Conservation (phyloP, 2,113 vertebrate genomes). For the Pionites leucogaster region DNA sequence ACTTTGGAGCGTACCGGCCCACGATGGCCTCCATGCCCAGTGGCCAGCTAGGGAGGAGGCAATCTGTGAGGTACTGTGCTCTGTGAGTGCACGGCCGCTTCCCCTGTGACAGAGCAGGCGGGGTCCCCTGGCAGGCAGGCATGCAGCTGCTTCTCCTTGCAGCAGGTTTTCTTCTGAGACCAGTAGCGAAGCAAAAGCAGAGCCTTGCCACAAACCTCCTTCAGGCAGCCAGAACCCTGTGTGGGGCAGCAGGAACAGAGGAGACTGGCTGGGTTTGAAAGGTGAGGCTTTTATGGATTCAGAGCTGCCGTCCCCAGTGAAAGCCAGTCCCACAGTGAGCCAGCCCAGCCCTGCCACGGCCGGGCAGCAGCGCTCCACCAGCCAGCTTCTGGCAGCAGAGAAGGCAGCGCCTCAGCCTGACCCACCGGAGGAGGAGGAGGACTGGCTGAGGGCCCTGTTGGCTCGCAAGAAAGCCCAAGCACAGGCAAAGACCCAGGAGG, state of each 20-base stretch:
- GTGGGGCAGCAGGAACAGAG: conserved; percentile 51
- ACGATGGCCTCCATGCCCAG: conserved; percentile 72
- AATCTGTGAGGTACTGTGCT: conserved; percentile 78
- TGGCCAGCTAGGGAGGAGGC: conserved; percentile 76
- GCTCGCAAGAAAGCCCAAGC: conserved; percentile 76
- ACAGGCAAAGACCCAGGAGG: conserved; percentile 38
- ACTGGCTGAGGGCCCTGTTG: conserved; percentile 81
- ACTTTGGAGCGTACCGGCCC: conserved; percentile 87
- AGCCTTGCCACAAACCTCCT: conserved; percentile 64
- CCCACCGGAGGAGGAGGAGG: conserved; percentile 4
- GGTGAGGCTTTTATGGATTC: conserved; percentile 51
- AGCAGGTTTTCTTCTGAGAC: conserved; percentile 85
- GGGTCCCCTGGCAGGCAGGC: not conserved
- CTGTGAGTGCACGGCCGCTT: not conserved
- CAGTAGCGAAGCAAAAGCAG: conserved; percentile 57
- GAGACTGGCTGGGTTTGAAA: conserved; percentile 86
- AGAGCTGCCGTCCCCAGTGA: not conserved
- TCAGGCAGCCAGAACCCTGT: conserved; percentile 3
- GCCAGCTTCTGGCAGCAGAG: not conserved
- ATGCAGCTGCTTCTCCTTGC: not conserved
- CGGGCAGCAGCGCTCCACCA: not conserved
- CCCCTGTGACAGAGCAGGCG: not conserved
- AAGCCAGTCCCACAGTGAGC: not conserved
- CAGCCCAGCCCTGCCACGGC: not conserved
- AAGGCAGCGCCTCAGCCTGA: not conserved